These are phyloP conservation scores for Micropoecilia bifurca DNA, from an alignment of 2,797 vertebrate genomes.

Conservation along the genomic window DNA sequence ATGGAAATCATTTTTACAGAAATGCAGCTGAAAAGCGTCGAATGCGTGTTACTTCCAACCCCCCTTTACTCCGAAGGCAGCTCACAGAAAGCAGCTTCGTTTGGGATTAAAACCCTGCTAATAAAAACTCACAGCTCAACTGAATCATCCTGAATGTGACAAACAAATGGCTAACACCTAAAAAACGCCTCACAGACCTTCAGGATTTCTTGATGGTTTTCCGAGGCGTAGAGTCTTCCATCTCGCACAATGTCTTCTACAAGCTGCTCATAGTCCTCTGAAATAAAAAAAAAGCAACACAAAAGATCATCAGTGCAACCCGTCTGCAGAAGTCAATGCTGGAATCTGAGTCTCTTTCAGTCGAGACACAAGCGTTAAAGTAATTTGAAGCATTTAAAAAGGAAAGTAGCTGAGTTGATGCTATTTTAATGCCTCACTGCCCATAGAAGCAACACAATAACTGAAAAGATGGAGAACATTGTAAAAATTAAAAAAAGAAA, in stretches of 20 bases:
- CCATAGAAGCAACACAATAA: not conserved
- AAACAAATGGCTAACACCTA: not conserved
- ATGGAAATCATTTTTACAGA: not conserved
- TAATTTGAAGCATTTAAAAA: not conserved
- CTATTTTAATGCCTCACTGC: not conserved
- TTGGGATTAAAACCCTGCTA: not conserved
- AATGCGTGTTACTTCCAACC: not conserved
- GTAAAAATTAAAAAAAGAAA: not conserved
- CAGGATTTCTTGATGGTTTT: slow-evolving; percentile 99
- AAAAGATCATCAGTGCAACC: not conserved
- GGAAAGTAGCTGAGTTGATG: not conserved
- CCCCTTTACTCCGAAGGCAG: not conserved
- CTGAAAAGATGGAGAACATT: not conserved
- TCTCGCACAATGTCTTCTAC: slow-evolving; percentile 98
- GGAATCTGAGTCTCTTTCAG: not conserved
- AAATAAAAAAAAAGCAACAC: slow-evolving; percentile 28
- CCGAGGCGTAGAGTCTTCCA: slow-evolving; percentile 95
- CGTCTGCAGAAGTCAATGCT: not conserved
- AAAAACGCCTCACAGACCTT: slow-evolving; percentile 82
- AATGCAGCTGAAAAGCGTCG: not conserved
- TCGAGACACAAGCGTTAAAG: not conserved
- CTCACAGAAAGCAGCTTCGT: slow-evolving; percentile 13
- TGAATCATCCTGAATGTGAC: slow-evolving; percentile 3
- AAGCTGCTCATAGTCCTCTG: slow-evolving; percentile 98
- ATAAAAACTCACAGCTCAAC: not conserved